Evolutionary conservation across 1,140 invertebrate species (phyloP).

Genomic region (Panulirus ornatus): DNA sequence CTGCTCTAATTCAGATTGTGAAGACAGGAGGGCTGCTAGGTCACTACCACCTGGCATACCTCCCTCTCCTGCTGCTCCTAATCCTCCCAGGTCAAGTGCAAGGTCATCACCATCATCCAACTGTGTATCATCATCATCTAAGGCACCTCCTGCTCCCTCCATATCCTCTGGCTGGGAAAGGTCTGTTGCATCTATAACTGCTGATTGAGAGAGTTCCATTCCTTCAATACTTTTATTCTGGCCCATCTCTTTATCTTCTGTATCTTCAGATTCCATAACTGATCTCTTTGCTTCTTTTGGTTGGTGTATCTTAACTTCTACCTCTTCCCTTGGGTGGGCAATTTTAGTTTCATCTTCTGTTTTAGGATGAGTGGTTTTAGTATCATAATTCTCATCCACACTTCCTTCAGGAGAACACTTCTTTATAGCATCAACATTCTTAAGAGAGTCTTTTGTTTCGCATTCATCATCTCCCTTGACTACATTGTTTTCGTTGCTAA

Average conservation of each 20-base stretch:
- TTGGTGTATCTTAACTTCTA: neutral
- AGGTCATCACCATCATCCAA: conserved; percentile 62
- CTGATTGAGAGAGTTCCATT: conserved; percentile 23
- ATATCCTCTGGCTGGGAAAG: conserved; percentile 10
- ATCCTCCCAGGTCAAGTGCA: conserved; percentile 75
- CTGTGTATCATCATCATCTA: conserved; percentile 45
- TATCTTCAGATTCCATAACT: neutral
- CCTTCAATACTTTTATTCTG: neutral
- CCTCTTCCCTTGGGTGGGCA: neutral
- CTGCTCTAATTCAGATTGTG: conserved; percentile 68
- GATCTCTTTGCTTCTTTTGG: neutral
- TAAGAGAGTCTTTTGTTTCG: neutral
- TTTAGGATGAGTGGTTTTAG: neutral
- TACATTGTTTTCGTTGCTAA: neutral
- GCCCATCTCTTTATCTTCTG: neutral
- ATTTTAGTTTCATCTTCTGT: neutral
- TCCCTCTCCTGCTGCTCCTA: conserved; percentile 79
- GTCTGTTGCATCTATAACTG: neutral
- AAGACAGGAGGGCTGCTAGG: conserved; percentile 76
- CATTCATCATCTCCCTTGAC: conserved; percentile 8
- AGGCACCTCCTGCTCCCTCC: conserved; percentile 13
- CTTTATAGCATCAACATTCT: neutral
- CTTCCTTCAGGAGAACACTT: neutral
- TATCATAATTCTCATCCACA: neutral
- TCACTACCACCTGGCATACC: conserved; percentile 78